Evolutionary conservation across 2,888 invertebrate genomes (phyloP).

Genomic region (Cephalotes varians): DNA sequence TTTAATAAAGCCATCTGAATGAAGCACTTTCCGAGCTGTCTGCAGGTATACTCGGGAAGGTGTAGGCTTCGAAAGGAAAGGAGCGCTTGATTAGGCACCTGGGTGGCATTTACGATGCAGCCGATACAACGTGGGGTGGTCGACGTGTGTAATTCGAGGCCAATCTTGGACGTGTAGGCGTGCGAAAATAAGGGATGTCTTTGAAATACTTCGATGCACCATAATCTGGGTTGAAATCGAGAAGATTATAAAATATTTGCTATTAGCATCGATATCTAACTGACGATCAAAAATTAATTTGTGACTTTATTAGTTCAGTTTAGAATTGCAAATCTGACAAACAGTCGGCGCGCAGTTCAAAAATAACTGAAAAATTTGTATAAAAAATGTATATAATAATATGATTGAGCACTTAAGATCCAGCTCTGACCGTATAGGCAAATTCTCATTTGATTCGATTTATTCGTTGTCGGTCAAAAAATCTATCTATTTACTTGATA

Average conservation of each 20-base stretch:
- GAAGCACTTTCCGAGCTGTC: constrained; percentile 46
- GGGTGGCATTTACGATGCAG: constrained; percentile 56
- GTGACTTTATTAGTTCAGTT: too few relatives aligned
- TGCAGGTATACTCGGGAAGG: constrained; percentile 32
- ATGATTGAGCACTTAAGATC: too few relatives aligned
- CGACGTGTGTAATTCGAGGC: constrained; percentile 58
- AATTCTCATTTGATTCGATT: too few relatives aligned
- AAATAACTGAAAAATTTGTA: too few relatives aligned
- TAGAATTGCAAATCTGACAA: too few relatives aligned
- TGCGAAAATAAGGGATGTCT: constrained; percentile 41
- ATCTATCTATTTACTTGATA: too few relatives aligned
- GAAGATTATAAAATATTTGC: neutral
- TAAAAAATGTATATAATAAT: too few relatives aligned
- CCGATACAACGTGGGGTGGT: constrained; percentile 37
- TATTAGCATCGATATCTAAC: too few relatives aligned
- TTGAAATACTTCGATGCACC: constrained; percentile 41
- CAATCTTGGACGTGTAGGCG: constrained; percentile 38
- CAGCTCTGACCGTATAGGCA: too few relatives aligned
- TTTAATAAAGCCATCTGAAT: constrained; percentile 8
- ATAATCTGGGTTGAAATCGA: neutral
- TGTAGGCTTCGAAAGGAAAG: constrained; percentile 52
- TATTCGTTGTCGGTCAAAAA: too few relatives aligned
- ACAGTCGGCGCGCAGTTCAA: too few relatives aligned
- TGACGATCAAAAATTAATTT: too few relatives aligned
- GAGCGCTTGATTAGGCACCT: constrained; percentile 63